Percentiles rank a stretch among this genome's conserved stretches.
Conservation (phyloP, 1,140 invertebrate genomes). For the Piezodorus guildinii region DNA sequence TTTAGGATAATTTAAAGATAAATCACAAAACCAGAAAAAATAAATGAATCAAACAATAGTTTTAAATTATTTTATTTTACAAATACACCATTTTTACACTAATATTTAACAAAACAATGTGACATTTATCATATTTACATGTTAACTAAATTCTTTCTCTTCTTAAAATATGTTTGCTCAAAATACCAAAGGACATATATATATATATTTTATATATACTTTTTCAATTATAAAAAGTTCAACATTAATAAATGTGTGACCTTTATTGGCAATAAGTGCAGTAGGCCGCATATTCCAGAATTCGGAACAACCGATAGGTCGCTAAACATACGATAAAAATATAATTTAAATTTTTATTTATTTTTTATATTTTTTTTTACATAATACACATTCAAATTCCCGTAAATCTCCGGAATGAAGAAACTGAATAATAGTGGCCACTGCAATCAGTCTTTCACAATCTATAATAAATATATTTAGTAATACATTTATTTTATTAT, state of each 20-base stretch:
- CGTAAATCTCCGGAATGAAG: not conserved
- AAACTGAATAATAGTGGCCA: not conserved
- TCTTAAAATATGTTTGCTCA: slow-evolving; percentile 8
- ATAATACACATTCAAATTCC: not conserved
- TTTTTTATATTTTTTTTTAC: not conserved
- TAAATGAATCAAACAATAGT: not conserved
- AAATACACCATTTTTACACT: not conserved
- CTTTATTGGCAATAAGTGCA: slow-evolving; percentile 1
- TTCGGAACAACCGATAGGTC: not conserved
- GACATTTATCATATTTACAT: not conserved
- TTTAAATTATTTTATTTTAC: slow-evolving; percentile 1
- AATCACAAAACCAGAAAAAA: no score
- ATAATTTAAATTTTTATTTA: not conserved
- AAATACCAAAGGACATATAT: slow-evolving; percentile 1
- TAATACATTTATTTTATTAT: not conserved
- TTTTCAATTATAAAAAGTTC: not conserved
- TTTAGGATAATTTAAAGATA: no score
- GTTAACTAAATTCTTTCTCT: not conserved
- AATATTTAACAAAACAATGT: slow-evolving; percentile 1
- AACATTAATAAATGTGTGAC: slow-evolving; percentile 6
- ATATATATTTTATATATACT: not conserved
- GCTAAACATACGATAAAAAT: no score
- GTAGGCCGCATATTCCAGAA: not conserved
- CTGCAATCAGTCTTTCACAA: slow-evolving; percentile 7
- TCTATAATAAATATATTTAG: slow-evolving; percentile 3